Base-by-base conservation (phyloP, 2,797 vertebrate species). In the Gymnoscopelus microlampas region DNA sequence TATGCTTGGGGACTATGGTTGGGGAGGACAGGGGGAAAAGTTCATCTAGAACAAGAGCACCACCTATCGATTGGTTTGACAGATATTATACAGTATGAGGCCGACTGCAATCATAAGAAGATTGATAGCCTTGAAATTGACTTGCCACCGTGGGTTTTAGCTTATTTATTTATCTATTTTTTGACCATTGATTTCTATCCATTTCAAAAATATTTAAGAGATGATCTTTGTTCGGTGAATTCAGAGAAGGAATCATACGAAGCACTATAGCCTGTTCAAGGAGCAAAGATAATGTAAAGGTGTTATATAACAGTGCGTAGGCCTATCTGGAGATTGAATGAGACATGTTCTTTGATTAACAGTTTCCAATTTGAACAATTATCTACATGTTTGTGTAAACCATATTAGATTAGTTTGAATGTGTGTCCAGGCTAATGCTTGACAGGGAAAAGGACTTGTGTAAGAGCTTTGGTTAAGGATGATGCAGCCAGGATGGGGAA, bases 31-130 rank as follows among this genome's bases (percentile, higher is more conserved):
- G 75, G 70, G 12, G 70, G 68, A 65, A 83, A 87, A 87, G 85
- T 90, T 91, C 78, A 80, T 73, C 66, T 68, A 81, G 76, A 70
- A 73, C 71, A 85, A 83, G 76, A 86, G 90, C 89, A 79, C 83
- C 91, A 87, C 86, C 91, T 90, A 89, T 85, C 77, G 88, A 86
- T 85, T 70, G 7, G 35, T 60, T 71, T 63, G 81, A 70, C 78
- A 48, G 80, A 59, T 68, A 44, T 19, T 19, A 19, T 44, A 44
- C 39, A 44, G 8, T 44, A 10, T 44, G 39, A 35, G 57, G 47
- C 47, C n/a, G 53, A 75, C 73, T 53, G 58, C 79, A 77, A 62
- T 78, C 69, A 68, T 49, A 73, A 60, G 29, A 29, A 63, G 60
- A 76, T 84, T 76, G 78, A 77, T 24, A 44, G 66, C 71, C 59